Evolutionary conservation across 2,888 invertebrate species (phyloP).

Genomic region (Lasioglossum zephyrum): DNA sequence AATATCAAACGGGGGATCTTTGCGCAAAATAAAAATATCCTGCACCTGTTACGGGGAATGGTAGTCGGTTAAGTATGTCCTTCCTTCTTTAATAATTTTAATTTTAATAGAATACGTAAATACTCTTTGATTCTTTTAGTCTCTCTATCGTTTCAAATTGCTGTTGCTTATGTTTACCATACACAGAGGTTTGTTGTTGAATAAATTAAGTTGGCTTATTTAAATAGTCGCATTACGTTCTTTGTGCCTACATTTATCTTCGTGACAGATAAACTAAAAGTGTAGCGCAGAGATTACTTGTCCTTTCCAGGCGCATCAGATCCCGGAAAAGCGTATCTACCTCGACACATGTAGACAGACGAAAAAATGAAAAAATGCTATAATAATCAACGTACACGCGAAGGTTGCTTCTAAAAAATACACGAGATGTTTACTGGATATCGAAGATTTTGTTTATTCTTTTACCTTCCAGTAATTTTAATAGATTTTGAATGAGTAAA

Average conservation of each 20-base stretch:
- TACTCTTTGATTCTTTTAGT: no score
- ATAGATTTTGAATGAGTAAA: not conserved
- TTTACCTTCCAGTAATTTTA: not conserved
- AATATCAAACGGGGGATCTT: not conserved
- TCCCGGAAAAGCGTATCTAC: not conserved
- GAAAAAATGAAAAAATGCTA: not conserved
- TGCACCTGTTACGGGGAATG: not conserved
- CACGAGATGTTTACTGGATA: not conserved
- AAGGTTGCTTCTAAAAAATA: not conserved
- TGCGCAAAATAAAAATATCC: not conserved
- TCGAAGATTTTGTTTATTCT: not conserved
- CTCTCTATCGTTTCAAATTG: not conserved
- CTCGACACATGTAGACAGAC: not conserved
- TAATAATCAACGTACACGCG: not conserved
- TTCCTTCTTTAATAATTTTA: not conserved
- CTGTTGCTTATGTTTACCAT: not conserved
- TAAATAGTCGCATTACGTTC: not conserved
- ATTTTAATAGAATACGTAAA: no score
- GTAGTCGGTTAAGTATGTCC: not conserved
- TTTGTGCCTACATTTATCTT: not conserved
- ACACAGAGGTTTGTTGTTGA: not conserved
- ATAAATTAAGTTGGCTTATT: not conserved
- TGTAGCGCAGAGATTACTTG: not conserved
- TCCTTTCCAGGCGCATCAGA: not conserved
- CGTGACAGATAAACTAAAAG: not conserved